phyloP scores from a whole-genome alignment of 1,140 invertebrate species.

The Frieseomelitta varia region DNA sequence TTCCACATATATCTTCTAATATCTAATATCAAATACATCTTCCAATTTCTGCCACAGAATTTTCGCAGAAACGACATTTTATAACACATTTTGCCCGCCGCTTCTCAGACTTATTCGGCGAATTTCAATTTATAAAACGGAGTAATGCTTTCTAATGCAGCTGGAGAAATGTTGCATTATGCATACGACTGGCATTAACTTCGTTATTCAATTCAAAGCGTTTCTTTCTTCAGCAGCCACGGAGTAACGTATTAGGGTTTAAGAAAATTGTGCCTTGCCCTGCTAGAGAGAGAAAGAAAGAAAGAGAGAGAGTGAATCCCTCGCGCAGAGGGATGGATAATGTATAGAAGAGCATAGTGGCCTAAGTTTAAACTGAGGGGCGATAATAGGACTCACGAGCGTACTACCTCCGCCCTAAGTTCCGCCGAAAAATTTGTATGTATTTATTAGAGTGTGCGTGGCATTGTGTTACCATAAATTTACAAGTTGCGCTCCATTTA shows the following conservation, averaged over 20 bases:
- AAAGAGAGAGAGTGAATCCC: neutral
- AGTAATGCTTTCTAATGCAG: slow-evolving; percentile 1
- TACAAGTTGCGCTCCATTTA: slow-evolving; percentile 1
- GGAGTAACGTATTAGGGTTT: slow-evolving; percentile 12
- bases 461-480: slow-evolving; percentile 7
- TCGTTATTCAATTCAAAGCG: slow-evolving; percentile 15
- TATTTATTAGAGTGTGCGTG: slow-evolving; percentile 9
- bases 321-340: neutral
- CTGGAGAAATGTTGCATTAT: neutral
- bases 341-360: neutral
- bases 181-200: slow-evolving; percentile 13
- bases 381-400: neutral
- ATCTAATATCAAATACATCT: neutral
- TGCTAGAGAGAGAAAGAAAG: no score
- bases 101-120: neutral
- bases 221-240: neutral
- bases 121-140: slow-evolving; percentile 1
- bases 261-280: neutral
- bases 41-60: no score
- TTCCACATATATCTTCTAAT: neutral
- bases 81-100: neutral
- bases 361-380: neutral
- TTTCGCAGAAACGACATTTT: neutral
- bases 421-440: slow-evolving; percentile 3
- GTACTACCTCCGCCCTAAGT: no score